A percentile compares a stretch with the other conserved stretches of the same genome.
Evolutionary conservation across 2,888 invertebrate species (phyloP).

Genomic region (Byasa hedistus): DNA sequence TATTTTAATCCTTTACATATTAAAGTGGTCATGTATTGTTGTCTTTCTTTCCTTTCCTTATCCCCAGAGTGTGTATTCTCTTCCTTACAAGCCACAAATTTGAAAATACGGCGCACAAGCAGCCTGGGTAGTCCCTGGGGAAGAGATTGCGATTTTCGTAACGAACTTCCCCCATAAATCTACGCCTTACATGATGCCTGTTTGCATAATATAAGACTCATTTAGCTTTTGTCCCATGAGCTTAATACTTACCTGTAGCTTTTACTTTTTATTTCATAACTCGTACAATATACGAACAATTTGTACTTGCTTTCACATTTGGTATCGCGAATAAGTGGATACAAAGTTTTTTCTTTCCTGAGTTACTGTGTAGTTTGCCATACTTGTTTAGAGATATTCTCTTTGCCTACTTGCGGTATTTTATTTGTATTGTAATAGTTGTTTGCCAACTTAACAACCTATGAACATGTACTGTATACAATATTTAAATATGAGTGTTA

Average conservation of each 20-base stretch:
- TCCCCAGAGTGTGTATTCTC: constrained; percentile 26
- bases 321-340: not conserved
- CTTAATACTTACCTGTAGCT: constrained; percentile 61
- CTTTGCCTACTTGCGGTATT: no score
- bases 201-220: constrained; percentile 80
- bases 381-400: no score
- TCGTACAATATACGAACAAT: not conserved
- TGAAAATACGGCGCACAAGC: constrained; percentile 48
- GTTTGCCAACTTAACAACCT: no score
- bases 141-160: constrained; percentile 62
- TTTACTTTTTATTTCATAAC: constrained; percentile 14
- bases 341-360: no score
- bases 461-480: no score
- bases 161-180: constrained; percentile 78
- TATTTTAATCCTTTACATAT: constrained; percentile 6
- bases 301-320: not conserved
- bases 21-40: constrained; percentile 11
- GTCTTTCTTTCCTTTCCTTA: constrained; percentile 12
- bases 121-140: constrained; percentile 39
- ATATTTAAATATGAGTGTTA: no score
- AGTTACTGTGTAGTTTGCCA: no score
- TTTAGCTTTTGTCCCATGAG: constrained; percentile 66
- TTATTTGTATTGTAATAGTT: no score
- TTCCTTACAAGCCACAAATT: constrained; percentile 60
- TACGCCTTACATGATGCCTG: constrained; percentile 77